These are phyloP conservation scores for Pomphorhynchus laevis DNA, from an alignment of 1,140 invertebrate genomes.

Conservation along the genomic window DNA sequence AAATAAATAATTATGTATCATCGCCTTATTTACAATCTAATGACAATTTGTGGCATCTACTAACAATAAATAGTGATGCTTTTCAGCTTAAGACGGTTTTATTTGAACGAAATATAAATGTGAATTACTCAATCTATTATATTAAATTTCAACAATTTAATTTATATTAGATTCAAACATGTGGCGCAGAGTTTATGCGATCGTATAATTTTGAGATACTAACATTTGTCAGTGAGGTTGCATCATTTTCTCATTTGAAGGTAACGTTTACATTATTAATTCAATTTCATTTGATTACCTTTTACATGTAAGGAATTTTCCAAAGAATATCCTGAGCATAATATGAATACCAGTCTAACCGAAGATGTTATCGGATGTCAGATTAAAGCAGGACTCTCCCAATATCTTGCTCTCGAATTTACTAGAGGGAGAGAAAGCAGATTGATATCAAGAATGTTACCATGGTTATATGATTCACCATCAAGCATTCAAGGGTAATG, in stretches of 20 bases:
- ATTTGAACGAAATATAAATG: too few species aligned
- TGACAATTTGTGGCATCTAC: too few species aligned
- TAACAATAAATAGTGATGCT: too few species aligned
- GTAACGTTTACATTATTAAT: background rate
- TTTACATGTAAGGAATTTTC: background rate
- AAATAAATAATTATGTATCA: too few species aligned
- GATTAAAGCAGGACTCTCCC: constrained; percentile 64
- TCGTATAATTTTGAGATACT: constrained; percentile 60
- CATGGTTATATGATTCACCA: constrained; percentile 55
- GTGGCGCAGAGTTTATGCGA: constrained; percentile 55
- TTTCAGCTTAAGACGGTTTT: too few species aligned
- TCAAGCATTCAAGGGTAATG: constrained; percentile 25
- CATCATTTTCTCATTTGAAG: background rate
- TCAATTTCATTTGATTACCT: background rate
- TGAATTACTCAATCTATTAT: too few species aligned
- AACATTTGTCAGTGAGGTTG: constrained; percentile 34
- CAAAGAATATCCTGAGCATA: background rate
- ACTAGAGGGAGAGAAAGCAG: constrained; percentile 18
- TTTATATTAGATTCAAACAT: constrained; percentile 32
- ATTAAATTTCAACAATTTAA: too few species aligned
- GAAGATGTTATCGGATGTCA: constrained; percentile 69
- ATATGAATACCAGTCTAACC: constrained; percentile 36
- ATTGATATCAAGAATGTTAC: constrained; percentile 41
- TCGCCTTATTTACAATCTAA: too few species aligned
- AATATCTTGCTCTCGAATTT: constrained; percentile 66